A percentile compares a stretch with the other conserved stretches of the same genome.
These are phyloP conservation scores for Eubucco bourcierii DNA, from an alignment of 2,113 vertebrate species.

Conservation along the genomic window DNA sequence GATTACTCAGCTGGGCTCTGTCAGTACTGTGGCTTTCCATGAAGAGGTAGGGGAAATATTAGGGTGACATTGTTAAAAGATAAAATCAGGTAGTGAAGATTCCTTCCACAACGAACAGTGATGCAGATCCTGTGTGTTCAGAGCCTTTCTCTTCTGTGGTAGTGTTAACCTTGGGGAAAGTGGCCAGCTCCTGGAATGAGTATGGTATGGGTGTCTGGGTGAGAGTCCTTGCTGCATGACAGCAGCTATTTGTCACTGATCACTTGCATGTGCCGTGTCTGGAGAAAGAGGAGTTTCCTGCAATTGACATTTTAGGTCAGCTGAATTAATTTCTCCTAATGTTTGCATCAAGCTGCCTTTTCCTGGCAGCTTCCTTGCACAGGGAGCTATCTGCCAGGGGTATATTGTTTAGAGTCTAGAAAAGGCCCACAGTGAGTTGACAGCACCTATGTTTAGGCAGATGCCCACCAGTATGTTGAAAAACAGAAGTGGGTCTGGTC, in stretches of 20 bases:
- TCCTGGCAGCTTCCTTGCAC: neutral
- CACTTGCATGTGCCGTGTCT: neutral
- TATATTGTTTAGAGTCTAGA: neutral
- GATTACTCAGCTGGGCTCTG: conserved; percentile 78
- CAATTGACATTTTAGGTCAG: neutral
- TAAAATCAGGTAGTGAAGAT: neutral
- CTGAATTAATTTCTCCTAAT: neutral
- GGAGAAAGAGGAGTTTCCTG: neutral
- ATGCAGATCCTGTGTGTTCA: neutral
- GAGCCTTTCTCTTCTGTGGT: neutral
- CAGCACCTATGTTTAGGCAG: neutral
- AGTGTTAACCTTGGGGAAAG: neutral
- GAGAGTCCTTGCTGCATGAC: neutral
- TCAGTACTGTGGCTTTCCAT: conserved; percentile 79
- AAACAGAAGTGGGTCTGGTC: fast-evolving
- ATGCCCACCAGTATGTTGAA: neutral
- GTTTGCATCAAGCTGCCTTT: neutral
- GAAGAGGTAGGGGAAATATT: conserved; percentile 75
- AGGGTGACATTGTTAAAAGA: neutral
- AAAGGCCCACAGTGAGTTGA: neutral
- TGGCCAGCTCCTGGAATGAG: neutral
- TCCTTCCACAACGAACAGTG: neutral
- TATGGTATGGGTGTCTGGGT: neutral
- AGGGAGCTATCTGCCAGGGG: neutral
- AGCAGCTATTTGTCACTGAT: neutral